Base-by-base conservation (phyloP, 2,113 vertebrate genomes). In the Platysteira castanea region DNA sequence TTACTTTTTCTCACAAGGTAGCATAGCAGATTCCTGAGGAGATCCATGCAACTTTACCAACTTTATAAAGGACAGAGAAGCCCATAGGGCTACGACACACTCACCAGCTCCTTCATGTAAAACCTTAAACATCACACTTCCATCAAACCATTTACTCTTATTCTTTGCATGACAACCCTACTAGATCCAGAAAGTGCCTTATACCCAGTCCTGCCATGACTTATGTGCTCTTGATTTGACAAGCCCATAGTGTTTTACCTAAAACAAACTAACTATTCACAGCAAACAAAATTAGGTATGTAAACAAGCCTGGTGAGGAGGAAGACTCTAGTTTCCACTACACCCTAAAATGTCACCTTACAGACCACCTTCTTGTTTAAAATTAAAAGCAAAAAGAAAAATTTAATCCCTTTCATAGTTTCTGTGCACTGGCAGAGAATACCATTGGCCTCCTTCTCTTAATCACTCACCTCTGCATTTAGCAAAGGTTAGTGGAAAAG, bases 381-480 rank as follows among this genome's bases (percentile, higher is more conserved):
- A 94, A 91, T 80, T 28, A 87, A 82, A 84, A 76, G 8, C n/a
- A n/a, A n/a, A 14, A 39, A 24, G 19, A 7, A 6, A 15, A 3
- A 93, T 76, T 87, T 8, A 79, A 81, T 74, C 39, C 60, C 87
- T 96, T 95, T 61, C 64, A 67, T 89, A 67, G 88, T 87, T 60
- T 80, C 54, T 77, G 5, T n/a, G 33, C 56, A 71, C 76, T 59
- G 63, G n/a, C 44, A 57, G 59, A 79, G 30, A 85, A 88, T 67
- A 60, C 15, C 49, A 94, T 83, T 96, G 61, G 92, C 88, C 41
- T 95, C 37, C 83, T 83, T 63, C 41, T 91, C 87, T 94, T 96
- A 93, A 95, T 94, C 87, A 89, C 47, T 92, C 91, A 83, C 39
- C 42, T 87, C 79, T 94, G 57, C 53, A 63, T 81, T 69, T 92